Evolutionary conservation across 2,888 invertebrate species (phyloP).

Genomic region (Laspeyria flexula): DNA sequence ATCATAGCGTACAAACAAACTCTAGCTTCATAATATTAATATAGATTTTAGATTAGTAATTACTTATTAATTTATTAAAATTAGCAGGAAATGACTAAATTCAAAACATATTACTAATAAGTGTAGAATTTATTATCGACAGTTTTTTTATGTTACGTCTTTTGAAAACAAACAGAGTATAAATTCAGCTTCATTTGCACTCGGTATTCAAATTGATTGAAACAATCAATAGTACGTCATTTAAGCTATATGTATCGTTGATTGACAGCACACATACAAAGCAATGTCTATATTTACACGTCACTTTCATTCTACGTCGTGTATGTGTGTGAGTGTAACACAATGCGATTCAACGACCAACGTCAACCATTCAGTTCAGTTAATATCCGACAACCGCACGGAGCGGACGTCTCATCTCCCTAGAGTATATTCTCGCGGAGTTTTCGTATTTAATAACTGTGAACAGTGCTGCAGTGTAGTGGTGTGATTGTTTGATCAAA

Average conservation of each 20-base stretch:
- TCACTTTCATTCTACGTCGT: constrained; percentile 58
- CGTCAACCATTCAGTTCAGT: constrained; percentile 55
- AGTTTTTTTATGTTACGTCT: too few species aligned
- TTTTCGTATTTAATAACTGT: constrained; percentile 41
- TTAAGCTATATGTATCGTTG: constrained; percentile 39
- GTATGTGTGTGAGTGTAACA: constrained; percentile 47
- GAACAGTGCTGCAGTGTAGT: constrained; percentile 68
- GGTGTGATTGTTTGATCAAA: constrained; percentile 64
- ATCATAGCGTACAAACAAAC: too few species aligned
- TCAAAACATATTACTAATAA: too few species aligned
- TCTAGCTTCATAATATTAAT: too few species aligned
- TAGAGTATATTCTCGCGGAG: constrained; percentile 39
- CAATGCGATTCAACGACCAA: constrained; percentile 53
- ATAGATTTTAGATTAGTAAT: too few species aligned
- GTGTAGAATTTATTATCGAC: too few species aligned
- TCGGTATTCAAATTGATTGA: constrained; percentile 4
- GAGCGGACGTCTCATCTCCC: constrained; percentile 51
- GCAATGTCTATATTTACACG: constrained; percentile 39
- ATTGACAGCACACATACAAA: constrained; percentile 52
- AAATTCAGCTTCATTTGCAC: too few species aligned
- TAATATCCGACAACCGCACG: constrained; percentile 58
- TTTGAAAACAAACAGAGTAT: too few species aligned
- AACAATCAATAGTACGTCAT: constrained; percentile 56
- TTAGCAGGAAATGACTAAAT: too few species aligned
- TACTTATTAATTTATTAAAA: too few species aligned